Conservation (phyloP, 1,140 invertebrate species). For the Dolichoris vasculosae region DNA sequence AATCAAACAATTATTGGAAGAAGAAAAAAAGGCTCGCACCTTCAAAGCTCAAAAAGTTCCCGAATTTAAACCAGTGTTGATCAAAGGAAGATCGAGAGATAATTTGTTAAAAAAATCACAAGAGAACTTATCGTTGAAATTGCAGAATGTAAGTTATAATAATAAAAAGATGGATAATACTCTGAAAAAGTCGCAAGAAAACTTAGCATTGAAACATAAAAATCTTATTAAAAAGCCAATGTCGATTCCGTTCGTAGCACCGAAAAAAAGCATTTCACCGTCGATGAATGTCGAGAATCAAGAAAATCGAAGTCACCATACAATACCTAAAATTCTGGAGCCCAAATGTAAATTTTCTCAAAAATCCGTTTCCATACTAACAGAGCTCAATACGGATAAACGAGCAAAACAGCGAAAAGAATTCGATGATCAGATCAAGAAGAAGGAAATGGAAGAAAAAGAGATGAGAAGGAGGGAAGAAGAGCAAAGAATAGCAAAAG, state of each 20-base stretch:
- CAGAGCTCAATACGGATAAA: conserved; percentile 68
- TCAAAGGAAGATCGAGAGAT: conserved; percentile 54
- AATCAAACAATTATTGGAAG: conserved; percentile 71
- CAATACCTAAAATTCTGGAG: conserved; percentile 41
- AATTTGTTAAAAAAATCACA: conserved; percentile 47
- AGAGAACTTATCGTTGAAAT: conserved; percentile 30
- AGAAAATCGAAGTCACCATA: conserved; percentile 50
- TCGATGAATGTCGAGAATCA: conserved; percentile 36
- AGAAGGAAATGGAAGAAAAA: conserved; percentile 63
- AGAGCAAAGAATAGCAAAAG: conserved; percentile 56
- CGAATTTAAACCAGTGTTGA: conserved; percentile 63
- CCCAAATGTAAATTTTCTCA: conserved; percentile 54
- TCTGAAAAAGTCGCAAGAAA: conserved; percentile 26
- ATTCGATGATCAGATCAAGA: conserved; percentile 68
- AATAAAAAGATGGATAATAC: neutral
- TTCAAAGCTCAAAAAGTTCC: conserved; percentile 76
- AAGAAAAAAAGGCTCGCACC: conserved; percentile 67
- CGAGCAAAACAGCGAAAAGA: conserved; percentile 64
- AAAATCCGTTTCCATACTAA: conserved; percentile 52
- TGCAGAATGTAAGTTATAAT: neutral
- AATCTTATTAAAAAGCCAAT: conserved; percentile 38
- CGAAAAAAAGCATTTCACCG: neutral
- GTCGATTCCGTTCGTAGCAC: conserved; percentile 19
- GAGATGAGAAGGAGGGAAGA: conserved; percentile 56
- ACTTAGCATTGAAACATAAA: conserved; percentile 11